A percentile compares a stretch with the other conserved stretches of the same genome.
Conservation (phyloP, 2,888 invertebrate species). For the Synanthedon formicaeformis region DNA sequence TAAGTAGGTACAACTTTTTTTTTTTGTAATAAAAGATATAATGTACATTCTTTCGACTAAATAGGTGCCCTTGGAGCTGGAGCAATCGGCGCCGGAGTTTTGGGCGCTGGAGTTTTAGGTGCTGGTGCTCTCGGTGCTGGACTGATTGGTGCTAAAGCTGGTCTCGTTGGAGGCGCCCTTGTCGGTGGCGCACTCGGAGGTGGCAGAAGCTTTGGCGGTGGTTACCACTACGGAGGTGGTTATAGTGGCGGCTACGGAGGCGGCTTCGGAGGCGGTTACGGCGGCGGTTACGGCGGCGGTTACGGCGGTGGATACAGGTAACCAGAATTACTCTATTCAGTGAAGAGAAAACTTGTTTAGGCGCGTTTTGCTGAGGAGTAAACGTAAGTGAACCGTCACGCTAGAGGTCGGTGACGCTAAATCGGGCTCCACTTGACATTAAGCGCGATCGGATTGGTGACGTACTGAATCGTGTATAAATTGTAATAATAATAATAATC, state of each 20-base stretch:
- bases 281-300: not conserved
- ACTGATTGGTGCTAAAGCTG: slow-evolving; percentile 40
- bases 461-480: no score
- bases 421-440: no score
- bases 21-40: no score
- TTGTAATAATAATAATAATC: no score
- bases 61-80: slow-evolving; percentile 16
- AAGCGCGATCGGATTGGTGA: no score
- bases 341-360: no score
- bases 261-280: not conserved
- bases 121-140: slow-evolving; percentile 46
- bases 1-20: no score
- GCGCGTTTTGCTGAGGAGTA: no score
- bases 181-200: slow-evolving; percentile 22
- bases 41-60: not conserved
- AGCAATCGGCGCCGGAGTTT: slow-evolving; percentile 24
- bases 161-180: slow-evolving; percentile 47
- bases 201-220: slow-evolving; percentile 9
- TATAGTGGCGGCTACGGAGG: slow-evolving; percentile 9
- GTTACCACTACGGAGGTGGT: slow-evolving; percentile 13
- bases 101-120: slow-evolving; percentile 30
- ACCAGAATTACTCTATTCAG: not conserved
- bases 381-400: no score
- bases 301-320: slow-evolving; percentile 17
- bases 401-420: no score